Evolutionary conservation across 2,888 invertebrate genomes (phyloP), one percentile per base, ranked within the genome.

Genomic region (Bhutanitis thaidina): DNA sequence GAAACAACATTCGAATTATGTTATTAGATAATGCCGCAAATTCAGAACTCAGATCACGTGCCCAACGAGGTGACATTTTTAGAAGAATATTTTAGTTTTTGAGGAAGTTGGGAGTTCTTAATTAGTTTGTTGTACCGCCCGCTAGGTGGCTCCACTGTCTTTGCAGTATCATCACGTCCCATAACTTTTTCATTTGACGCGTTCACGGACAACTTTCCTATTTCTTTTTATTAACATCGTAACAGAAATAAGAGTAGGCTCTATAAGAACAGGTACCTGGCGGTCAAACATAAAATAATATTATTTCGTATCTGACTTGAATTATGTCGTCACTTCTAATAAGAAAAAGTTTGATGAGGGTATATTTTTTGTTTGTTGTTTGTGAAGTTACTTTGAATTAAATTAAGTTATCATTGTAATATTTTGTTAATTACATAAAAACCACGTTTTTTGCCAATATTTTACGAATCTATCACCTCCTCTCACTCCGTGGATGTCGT

Each of bases 101-200:
- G 72, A 74, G 81, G 77, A 83, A 86, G 83, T 83, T 62, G 72
- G 67, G 73, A 87, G 86, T 85, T 87, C 74, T 83, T 88, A 88
- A 88, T 88, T 88, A 88, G 88, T 88, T 88, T 77, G 67, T 69
- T 71, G 72, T 71, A 71, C 60, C 65, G 63, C 62, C 72, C 67
- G 77, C 71, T 81, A 85, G 88, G 84, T 86, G 86, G 76, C 73
- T 64, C 69, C 63, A 56, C 59, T 71, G 77, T 71, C 74, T 85
- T 80, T 69, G 78, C 80, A 89, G 82, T 88, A 87, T 85, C 76
- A 80, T 88, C 88, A 89, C 88, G 88, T 81, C 65, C 80, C 74
- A 83, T 85, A 88, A 89, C 88, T 89, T 89, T 88, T 87, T 87
- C 88, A 86, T 88, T 87, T 87, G 88, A 88, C 82, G 85, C 81